These are phyloP conservation scores for Plecturocebus donacophilus DNA, from an alignment of 2,113 vertebrate genomes.

Conservation along the genomic window DNA sequence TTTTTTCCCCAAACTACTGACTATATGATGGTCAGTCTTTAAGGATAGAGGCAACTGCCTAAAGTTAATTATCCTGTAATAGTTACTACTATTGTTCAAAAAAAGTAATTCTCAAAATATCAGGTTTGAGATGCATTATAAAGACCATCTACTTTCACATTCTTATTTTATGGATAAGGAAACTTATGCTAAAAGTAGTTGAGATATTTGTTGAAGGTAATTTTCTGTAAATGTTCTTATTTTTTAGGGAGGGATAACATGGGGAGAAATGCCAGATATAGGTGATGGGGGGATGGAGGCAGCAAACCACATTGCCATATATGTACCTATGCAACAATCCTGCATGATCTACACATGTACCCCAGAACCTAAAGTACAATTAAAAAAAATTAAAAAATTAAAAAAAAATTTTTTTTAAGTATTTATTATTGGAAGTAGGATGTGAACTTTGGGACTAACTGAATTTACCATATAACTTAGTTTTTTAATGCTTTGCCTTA, in stretches of 20 bases:
- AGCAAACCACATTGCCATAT: too few species aligned
- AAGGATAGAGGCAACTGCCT: not conserved
- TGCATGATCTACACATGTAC: too few species aligned
- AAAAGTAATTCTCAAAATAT: not conserved
- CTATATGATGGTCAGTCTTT: not conserved
- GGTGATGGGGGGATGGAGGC: too few species aligned
- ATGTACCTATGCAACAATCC: too few species aligned
- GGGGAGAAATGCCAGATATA: too few species aligned
- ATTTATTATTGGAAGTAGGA: not conserved
- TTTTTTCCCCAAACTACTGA: not conserved
- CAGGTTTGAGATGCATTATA: not conserved
- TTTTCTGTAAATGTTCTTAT: not conserved
- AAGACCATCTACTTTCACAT: not conserved
- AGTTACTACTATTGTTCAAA: not conserved
- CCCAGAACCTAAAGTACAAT: too few species aligned
- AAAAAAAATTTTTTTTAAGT: not conserved
- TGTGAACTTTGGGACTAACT: not conserved
- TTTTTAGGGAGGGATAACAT: not conserved
- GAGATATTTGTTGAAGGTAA: not conserved
- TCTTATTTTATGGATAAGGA: not conserved
- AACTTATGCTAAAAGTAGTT: not conserved
- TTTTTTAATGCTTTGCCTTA: not conserved
- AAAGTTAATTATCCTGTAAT: not conserved
- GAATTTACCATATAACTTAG: not conserved
- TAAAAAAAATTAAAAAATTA: too few species aligned